Percentiles rank a stretch among this genome's conserved stretches.
Conservation (phyloP, 1,140 invertebrate species). For the Solenopsis fugax region DNA sequence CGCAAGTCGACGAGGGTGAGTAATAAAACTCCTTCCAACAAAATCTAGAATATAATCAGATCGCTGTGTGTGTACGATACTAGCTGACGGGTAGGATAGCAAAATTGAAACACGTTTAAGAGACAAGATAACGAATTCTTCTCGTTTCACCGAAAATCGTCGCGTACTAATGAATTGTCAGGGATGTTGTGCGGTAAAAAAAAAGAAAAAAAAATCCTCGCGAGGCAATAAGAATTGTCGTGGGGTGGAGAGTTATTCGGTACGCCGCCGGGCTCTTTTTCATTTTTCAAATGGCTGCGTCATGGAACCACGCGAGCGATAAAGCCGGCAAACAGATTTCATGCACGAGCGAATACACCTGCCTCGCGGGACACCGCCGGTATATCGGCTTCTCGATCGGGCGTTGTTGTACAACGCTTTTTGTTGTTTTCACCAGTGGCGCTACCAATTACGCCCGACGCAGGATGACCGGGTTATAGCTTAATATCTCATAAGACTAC, state of each 20-base stretch:
- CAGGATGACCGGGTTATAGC: not conserved
- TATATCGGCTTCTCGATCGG: constrained; percentile 55
- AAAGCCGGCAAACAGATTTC: constrained; percentile 61
- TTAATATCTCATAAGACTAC: constrained; percentile 63
- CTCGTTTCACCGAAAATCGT: not conserved
- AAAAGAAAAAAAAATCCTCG: constrained; percentile 26
- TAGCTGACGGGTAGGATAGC: not conserved
- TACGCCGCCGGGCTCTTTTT: constrained; percentile 24
- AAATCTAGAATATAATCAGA: not conserved
- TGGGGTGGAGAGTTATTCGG: constrained; percentile 31
- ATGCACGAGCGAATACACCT: constrained; percentile 18
- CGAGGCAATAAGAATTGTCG: constrained; percentile 28
- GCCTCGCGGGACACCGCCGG: constrained; percentile 32
- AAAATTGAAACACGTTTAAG: not conserved
- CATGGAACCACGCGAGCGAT: constrained; percentile 45
- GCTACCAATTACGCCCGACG: not conserved
- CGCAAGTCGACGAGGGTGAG: constrained; percentile 84
- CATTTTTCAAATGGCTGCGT: constrained; percentile 43
- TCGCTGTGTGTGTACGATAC: not conserved
- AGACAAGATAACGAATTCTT: not conserved
- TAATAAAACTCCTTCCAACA: constrained; percentile 30
- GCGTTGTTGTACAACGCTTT: constrained; percentile 36
- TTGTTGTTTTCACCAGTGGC: not conserved
- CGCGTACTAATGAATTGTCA: constrained; percentile 1
- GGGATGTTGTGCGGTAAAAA: not conserved